These are phyloP conservation scores for Stigmatopora nigra DNA, from an alignment of 2,113 vertebrate species.

Conservation along the genomic window DNA sequence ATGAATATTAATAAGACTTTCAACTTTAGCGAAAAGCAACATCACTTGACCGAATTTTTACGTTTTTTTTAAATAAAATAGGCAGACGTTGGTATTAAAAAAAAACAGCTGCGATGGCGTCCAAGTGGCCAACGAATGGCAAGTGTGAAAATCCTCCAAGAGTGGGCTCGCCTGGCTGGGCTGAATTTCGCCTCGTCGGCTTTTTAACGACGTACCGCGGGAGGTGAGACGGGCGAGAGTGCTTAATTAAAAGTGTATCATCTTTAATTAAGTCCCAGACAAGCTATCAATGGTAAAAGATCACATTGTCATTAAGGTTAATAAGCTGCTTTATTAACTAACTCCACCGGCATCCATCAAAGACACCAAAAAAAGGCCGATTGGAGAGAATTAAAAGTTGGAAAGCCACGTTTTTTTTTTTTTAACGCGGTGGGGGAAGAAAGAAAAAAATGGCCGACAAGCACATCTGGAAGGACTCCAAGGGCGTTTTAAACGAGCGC, in stretches of 20 bases:
- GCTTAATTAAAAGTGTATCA: conserved; percentile 49
- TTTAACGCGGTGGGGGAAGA: not conserved
- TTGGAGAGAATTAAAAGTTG: not conserved
- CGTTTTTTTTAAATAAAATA: no score
- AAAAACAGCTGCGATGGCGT: conserved; percentile 47
- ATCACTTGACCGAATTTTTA: no score
- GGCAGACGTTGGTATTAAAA: conserved; percentile 4
- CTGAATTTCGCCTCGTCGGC: not conserved
- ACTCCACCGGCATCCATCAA: conserved; percentile 48
- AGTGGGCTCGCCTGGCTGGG: conserved; percentile 30
- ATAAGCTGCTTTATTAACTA: conserved; percentile 66
- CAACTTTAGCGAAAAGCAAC: no score
- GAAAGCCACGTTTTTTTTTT: not conserved
- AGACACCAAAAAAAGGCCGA: not conserved
- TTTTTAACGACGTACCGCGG: not conserved
- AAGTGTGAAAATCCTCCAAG: conserved; percentile 54
- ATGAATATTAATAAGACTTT: no score
- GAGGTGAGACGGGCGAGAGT: conserved; percentile 27
- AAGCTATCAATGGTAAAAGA: conserved; percentile 64
- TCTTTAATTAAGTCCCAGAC: conserved; percentile 66
- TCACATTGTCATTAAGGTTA: conserved; percentile 68
- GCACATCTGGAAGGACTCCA: conserved; percentile 49
- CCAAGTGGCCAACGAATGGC: conserved; percentile 69
- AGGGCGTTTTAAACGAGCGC: conserved; percentile 23
- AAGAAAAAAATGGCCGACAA: conserved; percentile 16